A percentile compares a stretch with the other conserved stretches of the same genome.
phyloP scores from a whole-genome alignment of 2,888 invertebrate genomes.

The Apoda limacodes region DNA sequence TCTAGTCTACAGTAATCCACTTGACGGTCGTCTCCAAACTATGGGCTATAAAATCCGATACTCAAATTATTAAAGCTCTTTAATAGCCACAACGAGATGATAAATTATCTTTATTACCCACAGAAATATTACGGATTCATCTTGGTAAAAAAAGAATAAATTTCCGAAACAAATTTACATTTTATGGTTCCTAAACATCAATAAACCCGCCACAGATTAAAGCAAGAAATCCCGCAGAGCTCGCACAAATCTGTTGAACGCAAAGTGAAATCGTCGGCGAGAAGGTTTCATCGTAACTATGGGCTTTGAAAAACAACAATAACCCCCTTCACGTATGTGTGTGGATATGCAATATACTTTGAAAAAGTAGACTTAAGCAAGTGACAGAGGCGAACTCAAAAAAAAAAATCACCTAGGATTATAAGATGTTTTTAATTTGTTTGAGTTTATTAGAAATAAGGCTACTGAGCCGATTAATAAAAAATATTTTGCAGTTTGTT shows the following conservation, averaged over 20 bases:
- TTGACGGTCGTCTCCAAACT: not conserved
- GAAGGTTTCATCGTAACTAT: conserved; percentile 33
- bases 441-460: not conserved
- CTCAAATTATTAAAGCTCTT: too few species aligned
- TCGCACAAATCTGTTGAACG: conserved; percentile 46
- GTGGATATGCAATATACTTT: conserved; percentile 60
- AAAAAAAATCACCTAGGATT: too few species aligned
- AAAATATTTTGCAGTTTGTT: too few species aligned
- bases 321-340: conserved; percentile 48
- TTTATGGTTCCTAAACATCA: conserved; percentile 60
- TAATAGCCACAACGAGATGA: too few species aligned
- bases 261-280: conserved; percentile 34
- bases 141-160: conserved; percentile 20
- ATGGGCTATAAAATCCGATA: not conserved
- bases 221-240: conserved; percentile 36
- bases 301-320: conserved; percentile 66
- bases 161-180: conserved; percentile 38
- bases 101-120: too few species aligned
- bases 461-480: too few species aligned
- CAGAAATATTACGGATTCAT: conserved; percentile 20
- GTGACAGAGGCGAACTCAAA: conserved; percentile 22
- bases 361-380: conserved; percentile 38
- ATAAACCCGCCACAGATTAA: conserved; percentile 46
- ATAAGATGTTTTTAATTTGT: conserved; percentile 3
- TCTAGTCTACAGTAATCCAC: conserved; percentile 31